phyloP scores from a whole-genome alignment of 2,888 invertebrate genomes.

The Tolmerus cingulatus region DNA sequence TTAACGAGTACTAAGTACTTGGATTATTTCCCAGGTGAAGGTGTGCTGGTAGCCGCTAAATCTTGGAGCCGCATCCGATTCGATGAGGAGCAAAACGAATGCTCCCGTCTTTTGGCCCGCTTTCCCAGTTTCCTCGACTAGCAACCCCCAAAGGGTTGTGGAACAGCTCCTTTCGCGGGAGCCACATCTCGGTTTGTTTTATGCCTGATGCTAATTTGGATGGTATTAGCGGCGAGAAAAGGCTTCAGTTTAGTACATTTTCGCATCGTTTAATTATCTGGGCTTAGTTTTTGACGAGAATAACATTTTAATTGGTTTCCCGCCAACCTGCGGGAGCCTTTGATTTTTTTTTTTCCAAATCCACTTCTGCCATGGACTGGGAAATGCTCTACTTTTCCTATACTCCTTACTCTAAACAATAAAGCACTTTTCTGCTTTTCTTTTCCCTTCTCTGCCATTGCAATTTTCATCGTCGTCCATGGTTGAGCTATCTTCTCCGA shows the following conservation, averaged over 20 bases:
- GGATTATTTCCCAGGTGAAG: conserved; percentile 32
- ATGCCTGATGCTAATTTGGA: neutral
- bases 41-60: conserved; percentile 17
- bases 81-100: neutral
- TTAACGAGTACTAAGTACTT: conserved; percentile 45
- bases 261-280: conserved; percentile 14
- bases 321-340: neutral
- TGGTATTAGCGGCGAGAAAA: neutral
- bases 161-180: neutral
- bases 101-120: neutral
- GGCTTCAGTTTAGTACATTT: neutral
- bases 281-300: neutral
- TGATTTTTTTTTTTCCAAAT: conserved; percentile 8
- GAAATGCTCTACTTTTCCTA: neutral
- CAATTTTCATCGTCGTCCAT: neutral
- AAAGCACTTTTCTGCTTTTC: neutral
- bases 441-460: neutral
- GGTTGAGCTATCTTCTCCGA: neutral
- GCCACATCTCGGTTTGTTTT: neutral
- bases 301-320: conserved; percentile 29
- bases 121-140: too few relatives aligned
- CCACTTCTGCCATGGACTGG: neutral
- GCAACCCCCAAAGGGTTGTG: too few relatives aligned
- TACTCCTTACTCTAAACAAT: neutral
- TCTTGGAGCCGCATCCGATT: conserved; percentile 11